phyloP scores from a whole-genome alignment of 2,113 vertebrate genomes.

The Patagioenas fasciata region DNA sequence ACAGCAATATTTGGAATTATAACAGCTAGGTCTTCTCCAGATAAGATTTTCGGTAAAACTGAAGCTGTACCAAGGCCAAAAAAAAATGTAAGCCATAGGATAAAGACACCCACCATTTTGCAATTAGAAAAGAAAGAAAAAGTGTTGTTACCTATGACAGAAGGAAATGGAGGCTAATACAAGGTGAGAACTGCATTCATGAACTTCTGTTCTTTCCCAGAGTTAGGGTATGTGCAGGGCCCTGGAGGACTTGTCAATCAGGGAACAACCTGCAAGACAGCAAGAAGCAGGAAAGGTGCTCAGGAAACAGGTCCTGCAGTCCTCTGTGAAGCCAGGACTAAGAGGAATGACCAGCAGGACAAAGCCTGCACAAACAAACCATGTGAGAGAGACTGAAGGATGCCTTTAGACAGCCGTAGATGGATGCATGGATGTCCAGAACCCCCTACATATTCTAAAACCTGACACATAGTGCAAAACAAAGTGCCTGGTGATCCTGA shows the following conservation, averaged over 20 bases:
- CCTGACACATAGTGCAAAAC: not conserved
- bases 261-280: not conserved
- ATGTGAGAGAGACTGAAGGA: not conserved
- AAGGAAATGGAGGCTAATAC: not conserved
- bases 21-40: not conserved
- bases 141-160: not conserved
- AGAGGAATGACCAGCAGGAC: not conserved
- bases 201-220: not conserved
- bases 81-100: not conserved
- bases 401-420: not conserved
- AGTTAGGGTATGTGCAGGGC: not conserved
- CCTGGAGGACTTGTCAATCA: not conserved
- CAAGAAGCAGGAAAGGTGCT: not conserved
- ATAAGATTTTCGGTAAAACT: not conserved
- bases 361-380: not conserved
- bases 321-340: not conserved
- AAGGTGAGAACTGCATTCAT: not conserved
- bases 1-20: not conserved
- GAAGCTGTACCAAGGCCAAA: not conserved
- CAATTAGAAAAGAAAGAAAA: not conserved
- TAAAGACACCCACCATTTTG: not conserved
- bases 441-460: not conserved
- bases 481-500: not conserved
- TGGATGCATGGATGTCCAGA: not conserved
- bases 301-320: not conserved